These are phyloP conservation scores for Drosophila kambysellisi DNA, from an alignment of 2,888 invertebrate genomes.

Conservation along the genomic window DNA sequence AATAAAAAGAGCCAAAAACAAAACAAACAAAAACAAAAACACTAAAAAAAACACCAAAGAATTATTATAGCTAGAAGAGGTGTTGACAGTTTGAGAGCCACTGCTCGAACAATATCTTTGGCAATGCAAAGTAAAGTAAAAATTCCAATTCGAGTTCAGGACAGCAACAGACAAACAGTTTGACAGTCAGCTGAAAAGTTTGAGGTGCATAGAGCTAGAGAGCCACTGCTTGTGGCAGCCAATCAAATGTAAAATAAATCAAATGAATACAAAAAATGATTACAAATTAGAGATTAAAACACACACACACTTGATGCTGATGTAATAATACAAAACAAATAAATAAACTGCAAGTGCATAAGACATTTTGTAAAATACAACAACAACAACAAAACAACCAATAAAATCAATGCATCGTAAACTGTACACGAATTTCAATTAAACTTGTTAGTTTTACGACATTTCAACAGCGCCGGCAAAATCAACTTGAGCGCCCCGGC, in stretches of 20 bases:
- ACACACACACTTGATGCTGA: constrained; percentile 18
- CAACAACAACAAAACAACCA: constrained; percentile 39
- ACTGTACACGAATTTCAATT: constrained; percentile 24
- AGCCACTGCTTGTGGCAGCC: constrained; percentile 3
- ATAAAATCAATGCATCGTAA: constrained; percentile 55
- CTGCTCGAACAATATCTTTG: background rate
- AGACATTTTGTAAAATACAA: constrained; percentile 65
- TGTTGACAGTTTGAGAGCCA: constrained; percentile 1
- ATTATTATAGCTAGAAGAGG: background rate
- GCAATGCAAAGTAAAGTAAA: constrained; percentile 3
- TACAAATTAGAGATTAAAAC: constrained; percentile 54
- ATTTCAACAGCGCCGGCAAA: constrained; percentile 58
- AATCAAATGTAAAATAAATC: constrained; percentile 35
- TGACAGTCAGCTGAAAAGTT: constrained; percentile 1
- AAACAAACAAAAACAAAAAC: background rate
- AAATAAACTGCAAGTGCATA: constrained; percentile 53
- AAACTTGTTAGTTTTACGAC: constrained; percentile 7
- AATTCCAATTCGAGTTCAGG: constrained; percentile 3
- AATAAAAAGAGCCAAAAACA: background rate
- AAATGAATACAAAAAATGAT: constrained; percentile 24
- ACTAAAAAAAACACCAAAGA: background rate
- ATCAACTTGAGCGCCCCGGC: constrained; percentile 71
- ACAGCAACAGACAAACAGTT: constrained; percentile 8
- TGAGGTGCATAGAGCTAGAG: background rate
- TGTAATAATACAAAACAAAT: constrained; percentile 46